These are phyloP conservation scores for Globia sparganii DNA, from an alignment of 2,888 invertebrate species.

Conservation along the genomic window DNA sequence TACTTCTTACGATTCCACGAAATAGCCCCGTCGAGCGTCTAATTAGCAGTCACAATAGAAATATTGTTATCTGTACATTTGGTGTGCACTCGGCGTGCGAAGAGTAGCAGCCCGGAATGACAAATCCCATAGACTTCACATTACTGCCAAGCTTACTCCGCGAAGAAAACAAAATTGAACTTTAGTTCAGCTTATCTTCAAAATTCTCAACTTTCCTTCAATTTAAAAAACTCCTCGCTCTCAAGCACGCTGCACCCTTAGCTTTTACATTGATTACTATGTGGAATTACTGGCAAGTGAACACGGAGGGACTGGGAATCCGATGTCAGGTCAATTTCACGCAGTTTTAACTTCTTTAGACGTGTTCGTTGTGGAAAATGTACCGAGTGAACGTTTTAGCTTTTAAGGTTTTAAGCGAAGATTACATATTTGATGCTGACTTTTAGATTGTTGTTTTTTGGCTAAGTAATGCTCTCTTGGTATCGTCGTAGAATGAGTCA, in stretches of 20 bases:
- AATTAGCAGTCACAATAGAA: too few species aligned
- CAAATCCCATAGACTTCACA: not conserved
- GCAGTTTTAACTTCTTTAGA: constrained; percentile 52
- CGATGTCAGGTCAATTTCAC: constrained; percentile 61
- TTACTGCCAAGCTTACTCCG: not conserved
- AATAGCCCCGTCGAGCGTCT: too few species aligned
- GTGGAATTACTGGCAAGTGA: constrained; percentile 66
- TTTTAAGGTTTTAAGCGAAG: not conserved
- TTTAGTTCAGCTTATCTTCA: not conserved
- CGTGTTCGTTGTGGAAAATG: constrained; percentile 19
- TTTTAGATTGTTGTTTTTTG: not conserved
- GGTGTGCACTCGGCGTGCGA: too few species aligned
- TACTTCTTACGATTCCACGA: not conserved
- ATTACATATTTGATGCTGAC: not conserved
- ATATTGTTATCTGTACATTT: too few species aligned
- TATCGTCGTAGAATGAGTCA: not conserved
- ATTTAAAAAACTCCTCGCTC: constrained; percentile 30
- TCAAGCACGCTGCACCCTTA: constrained; percentile 33
- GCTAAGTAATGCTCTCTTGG: not conserved
- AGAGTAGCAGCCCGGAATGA: not conserved
- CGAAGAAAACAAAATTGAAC: not conserved
- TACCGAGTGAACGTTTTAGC: constrained; percentile 17
- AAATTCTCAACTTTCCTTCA: not conserved
- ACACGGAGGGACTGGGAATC: constrained; percentile 61
- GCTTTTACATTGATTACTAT: constrained; percentile 71